These are phyloP conservation scores for Aporophyla nigra DNA, from an alignment of 2,888 invertebrate genomes.

Conservation along the genomic window DNA sequence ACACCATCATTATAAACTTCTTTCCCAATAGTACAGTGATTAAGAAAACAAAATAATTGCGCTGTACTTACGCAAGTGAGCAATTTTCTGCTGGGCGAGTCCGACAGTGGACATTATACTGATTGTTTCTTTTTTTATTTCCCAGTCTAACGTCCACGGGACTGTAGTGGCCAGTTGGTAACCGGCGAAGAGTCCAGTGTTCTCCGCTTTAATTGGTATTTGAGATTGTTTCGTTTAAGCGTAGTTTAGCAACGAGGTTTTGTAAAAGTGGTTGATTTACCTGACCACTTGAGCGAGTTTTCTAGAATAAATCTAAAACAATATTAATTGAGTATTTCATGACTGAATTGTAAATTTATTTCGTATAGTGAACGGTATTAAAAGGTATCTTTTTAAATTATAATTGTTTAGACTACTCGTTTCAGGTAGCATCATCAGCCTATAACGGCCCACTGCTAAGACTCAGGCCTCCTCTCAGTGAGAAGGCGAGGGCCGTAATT, in stretches of 20 bases:
- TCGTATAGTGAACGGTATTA: no score
- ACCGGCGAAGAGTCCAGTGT: constrained; percentile 27
- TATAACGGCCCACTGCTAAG: no score
- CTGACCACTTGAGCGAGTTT: no score
- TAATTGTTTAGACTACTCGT: not conserved
- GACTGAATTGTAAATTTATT: no score
- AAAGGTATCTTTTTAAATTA: not conserved
- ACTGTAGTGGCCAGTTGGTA: constrained; percentile 29
- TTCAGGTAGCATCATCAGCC: no score
- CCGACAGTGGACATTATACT: constrained; percentile 49
- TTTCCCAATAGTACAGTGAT: constrained; percentile 56
- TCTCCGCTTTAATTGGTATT: constrained; percentile 46
- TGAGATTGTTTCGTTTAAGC: not conserved
- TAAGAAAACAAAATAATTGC: constrained; percentile 68
- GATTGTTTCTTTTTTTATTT: constrained; percentile 61
- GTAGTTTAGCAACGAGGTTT: not conserved
- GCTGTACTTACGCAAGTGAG: constrained; percentile 53
- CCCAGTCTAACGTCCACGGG: constrained; percentile 35
- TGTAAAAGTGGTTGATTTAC: not conserved
- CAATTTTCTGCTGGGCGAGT: constrained; percentile 65
- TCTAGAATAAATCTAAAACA: no score
- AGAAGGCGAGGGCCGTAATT: no score
- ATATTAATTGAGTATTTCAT: no score
- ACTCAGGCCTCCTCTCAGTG: no score
- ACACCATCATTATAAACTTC: constrained; percentile 16